A percentile compares a stretch with the other conserved stretches of the same genome.
Conservation (phyloP, 2,888 invertebrate genomes). For the Erebia ligea region DNA sequence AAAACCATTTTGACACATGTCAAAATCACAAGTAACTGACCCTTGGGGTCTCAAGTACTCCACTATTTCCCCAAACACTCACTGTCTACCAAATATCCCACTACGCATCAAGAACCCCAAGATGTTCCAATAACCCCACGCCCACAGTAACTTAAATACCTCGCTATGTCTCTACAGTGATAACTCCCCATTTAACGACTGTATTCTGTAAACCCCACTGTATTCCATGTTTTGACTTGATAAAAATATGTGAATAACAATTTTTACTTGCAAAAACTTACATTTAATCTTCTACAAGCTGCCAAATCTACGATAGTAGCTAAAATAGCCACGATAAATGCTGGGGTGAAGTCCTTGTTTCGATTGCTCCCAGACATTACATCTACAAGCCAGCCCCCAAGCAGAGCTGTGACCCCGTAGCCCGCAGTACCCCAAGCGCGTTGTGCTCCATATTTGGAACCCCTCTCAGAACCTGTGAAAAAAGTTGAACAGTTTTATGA, state of each 20-base stretch:
- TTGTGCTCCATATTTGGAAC: slow-evolving; percentile 89
- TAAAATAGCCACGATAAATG: slow-evolving; percentile 85
- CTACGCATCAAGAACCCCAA: too few species aligned
- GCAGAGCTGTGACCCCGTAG: slow-evolving; percentile 88
- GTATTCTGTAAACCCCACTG: not conserved
- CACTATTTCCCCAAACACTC: too few species aligned
- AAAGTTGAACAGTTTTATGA: not conserved
- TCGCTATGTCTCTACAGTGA: too few species aligned
- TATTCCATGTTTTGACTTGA: not conserved
- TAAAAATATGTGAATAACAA: too few species aligned
- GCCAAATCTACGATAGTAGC: slow-evolving; percentile 86
- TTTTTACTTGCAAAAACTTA: slow-evolving; percentile 50
- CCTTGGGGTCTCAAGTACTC: too few species aligned
- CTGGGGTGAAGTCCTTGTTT: slow-evolving; percentile 88
- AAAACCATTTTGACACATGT: not conserved
- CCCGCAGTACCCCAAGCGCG: slow-evolving; percentile 93
- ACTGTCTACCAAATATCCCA: too few species aligned
- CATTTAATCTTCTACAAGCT: slow-evolving; percentile 85
- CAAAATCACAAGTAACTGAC: not conserved
- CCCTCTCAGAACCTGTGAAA: slow-evolving; percentile 84
- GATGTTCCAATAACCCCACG: not conserved
- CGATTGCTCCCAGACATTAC: slow-evolving; percentile 74
- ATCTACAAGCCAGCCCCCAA: slow-evolving; percentile 88
- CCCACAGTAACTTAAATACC: not conserved
- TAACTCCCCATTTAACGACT: not conserved